Base-by-base conservation (phyloP, 2,888 invertebrate species). In the Ferrisia virgata region DNA sequence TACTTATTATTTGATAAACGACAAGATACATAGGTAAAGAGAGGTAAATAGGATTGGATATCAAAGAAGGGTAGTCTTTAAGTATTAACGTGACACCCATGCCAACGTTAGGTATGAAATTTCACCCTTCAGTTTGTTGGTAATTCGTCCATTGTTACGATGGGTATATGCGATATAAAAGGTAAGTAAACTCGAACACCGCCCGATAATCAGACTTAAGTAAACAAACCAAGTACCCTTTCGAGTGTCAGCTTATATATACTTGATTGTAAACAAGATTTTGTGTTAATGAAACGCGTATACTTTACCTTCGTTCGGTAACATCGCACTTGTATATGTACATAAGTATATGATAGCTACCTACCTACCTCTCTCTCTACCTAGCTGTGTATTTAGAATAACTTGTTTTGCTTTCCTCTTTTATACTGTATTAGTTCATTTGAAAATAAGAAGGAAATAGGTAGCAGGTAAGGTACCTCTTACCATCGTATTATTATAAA, bases 231-330 rank as follows among this genome's bases (percentile, higher is more conserved):
- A 33, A 72, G 33, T 72, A 72, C 72, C 72, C 33, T 72, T 72
- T 72, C 72, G 72, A 72, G 72, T 72, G 72, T 72, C 33, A 33
- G 72, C 72, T 72, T 72, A 72, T n/a, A n/a, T n/a, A n/a, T 72
- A 72, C 33, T 31, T 36, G 72, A 72, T 72, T 33, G 72, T 72
- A 72, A 72, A 72, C 72, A 72, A 72, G 72, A 72, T 72, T 72
- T n/a, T 3, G 25, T 33, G 33, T 72, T 72, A 72, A 72, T 33
- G 33, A 72, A 72, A 72, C 72, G 33, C 18, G 47, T 47, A 36
- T 36, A 47, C 47, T 2, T 6, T 18, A n/a, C 40, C 11, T 13
- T 9, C 64, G 58, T 28, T 28, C 3, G 11, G 13, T 64, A 28
- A 64, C 58, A 28, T 28, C n/a, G 28, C 25, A 64, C 8, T 18